Percentiles rank a stretch among this genome's conserved stretches.
These are phyloP conservation scores for Montipora cactus DNA, from an alignment of 64 coral and sea anemone genomes.

Conservation along the genomic window DNA sequence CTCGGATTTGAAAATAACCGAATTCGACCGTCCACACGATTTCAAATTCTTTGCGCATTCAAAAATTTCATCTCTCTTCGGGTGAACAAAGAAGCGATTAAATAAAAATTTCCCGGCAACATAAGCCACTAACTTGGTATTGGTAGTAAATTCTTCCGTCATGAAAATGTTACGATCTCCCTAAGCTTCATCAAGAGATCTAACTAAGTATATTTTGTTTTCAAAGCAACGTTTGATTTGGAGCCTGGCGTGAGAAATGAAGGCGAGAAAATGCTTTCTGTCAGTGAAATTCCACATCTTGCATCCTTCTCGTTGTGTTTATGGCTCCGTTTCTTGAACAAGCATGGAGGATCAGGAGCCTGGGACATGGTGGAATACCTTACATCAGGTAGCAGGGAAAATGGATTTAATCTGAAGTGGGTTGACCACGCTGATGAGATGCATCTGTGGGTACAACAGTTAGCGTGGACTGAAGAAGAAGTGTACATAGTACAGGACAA, in stretches of 20 bases:
- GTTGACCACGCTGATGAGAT: background rate
- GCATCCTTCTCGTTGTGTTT: background rate
- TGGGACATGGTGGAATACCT: background rate
- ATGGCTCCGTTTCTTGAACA: background rate
- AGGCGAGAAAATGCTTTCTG: background rate
- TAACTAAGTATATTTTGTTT: background rate
- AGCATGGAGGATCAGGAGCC: too few species aligned
- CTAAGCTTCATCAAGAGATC: too few species aligned
- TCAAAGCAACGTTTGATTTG: conserved; percentile 6
- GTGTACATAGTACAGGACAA: background rate
- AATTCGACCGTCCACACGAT: too few species aligned
- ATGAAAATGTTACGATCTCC: too few species aligned
- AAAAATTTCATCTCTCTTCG: too few species aligned
- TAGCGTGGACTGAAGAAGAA: background rate
- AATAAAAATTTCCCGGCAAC: too few species aligned
- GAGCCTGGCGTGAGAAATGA: background rate
- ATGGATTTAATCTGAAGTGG: background rate
- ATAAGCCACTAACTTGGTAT: too few species aligned
- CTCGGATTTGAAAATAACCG: too few species aligned
- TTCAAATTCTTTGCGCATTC: too few species aligned
- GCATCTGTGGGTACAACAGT: background rate
- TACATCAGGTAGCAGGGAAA: background rate
- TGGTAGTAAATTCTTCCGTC: too few species aligned
- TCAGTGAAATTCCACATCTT: background rate
- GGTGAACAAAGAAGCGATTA: too few species aligned